Conservation (phyloP, 2,888 invertebrate species). For the Leucophenga montana region DNA sequence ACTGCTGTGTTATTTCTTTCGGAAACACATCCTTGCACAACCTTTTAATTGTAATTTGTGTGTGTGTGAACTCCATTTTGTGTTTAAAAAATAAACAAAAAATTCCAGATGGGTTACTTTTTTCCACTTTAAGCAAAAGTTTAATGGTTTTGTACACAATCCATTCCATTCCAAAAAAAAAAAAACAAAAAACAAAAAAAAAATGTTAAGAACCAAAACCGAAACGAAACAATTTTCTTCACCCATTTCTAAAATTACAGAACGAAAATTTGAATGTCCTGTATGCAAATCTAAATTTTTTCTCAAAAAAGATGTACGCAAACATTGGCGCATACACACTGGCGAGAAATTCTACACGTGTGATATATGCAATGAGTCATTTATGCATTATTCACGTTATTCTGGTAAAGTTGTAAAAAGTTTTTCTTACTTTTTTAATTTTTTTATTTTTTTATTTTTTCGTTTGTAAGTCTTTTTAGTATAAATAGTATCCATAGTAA, state of each 20-base stretch:
- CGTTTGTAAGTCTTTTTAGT: conserved; percentile 20
- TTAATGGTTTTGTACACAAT: no score
- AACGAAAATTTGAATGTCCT: conserved; percentile 57
- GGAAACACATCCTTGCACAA: no score
- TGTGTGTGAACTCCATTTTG: no score
- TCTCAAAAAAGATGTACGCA: conserved; percentile 59
- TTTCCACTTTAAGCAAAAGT: no score
- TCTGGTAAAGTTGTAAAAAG: conserved; percentile 53
- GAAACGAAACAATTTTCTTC: conserved; percentile 1
- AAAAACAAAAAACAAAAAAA: conserved; percentile 19
- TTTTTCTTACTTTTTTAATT: conserved; percentile 8
- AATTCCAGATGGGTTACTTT: no score
- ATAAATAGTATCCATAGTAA: conserved; percentile 39
- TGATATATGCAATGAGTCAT: conserved; percentile 55
- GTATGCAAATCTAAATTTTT: conserved; percentile 56
- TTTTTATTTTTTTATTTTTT: conserved; percentile 9
- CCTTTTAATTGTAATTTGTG: no score
- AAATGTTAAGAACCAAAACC: conserved; percentile 13
- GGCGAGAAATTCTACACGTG: conserved; percentile 64
- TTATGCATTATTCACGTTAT: conserved; percentile 59
- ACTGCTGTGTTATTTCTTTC: no score
- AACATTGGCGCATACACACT: conserved; percentile 62
- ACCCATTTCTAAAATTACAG: conserved; percentile 51
- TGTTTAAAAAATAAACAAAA: no score
- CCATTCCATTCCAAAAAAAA: neutral